Base-by-base conservation (phyloP, 2,797 vertebrate species). In the Vultur gryphus region DNA sequence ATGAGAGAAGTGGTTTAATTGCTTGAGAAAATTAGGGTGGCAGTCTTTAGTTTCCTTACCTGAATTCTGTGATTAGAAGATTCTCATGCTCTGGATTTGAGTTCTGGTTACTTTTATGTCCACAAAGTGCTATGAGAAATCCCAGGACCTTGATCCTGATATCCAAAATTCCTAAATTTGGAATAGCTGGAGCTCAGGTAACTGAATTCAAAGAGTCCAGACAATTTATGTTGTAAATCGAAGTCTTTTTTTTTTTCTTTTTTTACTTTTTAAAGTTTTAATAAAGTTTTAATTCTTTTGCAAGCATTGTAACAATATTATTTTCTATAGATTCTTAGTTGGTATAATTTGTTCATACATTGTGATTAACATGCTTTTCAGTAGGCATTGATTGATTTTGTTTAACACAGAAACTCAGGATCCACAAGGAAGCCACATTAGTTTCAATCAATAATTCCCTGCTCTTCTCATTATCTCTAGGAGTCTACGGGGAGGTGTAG, bases 391-490 rank as follows among this genome's bases (percentile, higher is more conserved):
- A 87, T 81, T 94, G 80, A 94, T 96, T 96, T 86, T 94, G n/a
- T 90, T 96, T 86, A 84, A 94, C 54, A 72, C 33, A 75, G 54
- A 83, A 92, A 61, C n/a, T 85, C 41, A 37, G 26, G 16, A 61
- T 69, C 84, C 81, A 51, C 67, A 80, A 90, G 80, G 76, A 95
- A 92, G 26, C 20, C 62, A 79, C 76, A 39, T 95, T 94, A 92
- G 57, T 61, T 94, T 83, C 7, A 16, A 59, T 96, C 95, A 93
- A 89, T 98, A 96, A 79, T 95, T 95, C 65, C 24, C 35, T 91
- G 61, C 72, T 87, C 58, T 82, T 88, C 84, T 95, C 75, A 91
- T 96, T 97, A 97, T 79, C 70, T 95, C 58, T 84, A 48, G 17
- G 76, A 94, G 86, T 78, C 87, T 75, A 33, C 3, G 4, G 89